Evolutionary conservation across 2,888 invertebrate genomes (phyloP), one percentile per base, ranked within the genome.

Genomic region (Entomobrya proxima): DNA sequence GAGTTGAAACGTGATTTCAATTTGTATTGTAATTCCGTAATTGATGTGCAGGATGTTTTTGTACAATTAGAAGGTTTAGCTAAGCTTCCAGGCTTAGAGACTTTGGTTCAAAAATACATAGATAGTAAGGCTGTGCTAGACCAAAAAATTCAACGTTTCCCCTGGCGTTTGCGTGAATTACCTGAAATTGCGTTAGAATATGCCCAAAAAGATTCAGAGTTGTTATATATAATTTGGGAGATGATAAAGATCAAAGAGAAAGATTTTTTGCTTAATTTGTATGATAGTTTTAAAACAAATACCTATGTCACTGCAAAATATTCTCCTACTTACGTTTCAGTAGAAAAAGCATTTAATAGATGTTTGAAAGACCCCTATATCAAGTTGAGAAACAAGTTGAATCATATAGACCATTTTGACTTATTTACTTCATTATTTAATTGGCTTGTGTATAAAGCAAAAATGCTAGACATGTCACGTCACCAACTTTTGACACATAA

Each of bases 41-140:
- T 64, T 35, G 35, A 64, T 35, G 64, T 64, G 2, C 64, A 64
- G 21, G n/a, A 32, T 32, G n/a, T 64, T n/a, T n/a, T 61, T 61
- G 7, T 58, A 15, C 9, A 58, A 27, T 4, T 18, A 2, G 5
- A 30, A 11, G 4, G 24, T 55, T 55, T 24, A 6, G 24, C 3
- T 55, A 18, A 7, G 9, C n/a, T n/a, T 6, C 37, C 64, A 35
- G 32, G 35, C 0, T 64, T 64, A n/a, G n/a, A 32, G n/a, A 11
- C 1, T 1, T 6, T 21, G n/a, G 35, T n/a, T n/a, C 15, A 32
- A 18, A 1, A 35, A 18, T 64, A 64, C 15, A 13, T 64, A 27
- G 35, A 11, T 18, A 6, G 9, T 2, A 15, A 18, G n/a, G 4
- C 2, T 1, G 27, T 1, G 6, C 15, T 35, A 35, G 35, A 64